A percentile compares a stretch with the other conserved stretches of the same genome.
These are phyloP conservation scores for Chrysochloris asiatica DNA, from an alignment of 2,113 vertebrate genomes.

Conservation along the genomic window DNA sequence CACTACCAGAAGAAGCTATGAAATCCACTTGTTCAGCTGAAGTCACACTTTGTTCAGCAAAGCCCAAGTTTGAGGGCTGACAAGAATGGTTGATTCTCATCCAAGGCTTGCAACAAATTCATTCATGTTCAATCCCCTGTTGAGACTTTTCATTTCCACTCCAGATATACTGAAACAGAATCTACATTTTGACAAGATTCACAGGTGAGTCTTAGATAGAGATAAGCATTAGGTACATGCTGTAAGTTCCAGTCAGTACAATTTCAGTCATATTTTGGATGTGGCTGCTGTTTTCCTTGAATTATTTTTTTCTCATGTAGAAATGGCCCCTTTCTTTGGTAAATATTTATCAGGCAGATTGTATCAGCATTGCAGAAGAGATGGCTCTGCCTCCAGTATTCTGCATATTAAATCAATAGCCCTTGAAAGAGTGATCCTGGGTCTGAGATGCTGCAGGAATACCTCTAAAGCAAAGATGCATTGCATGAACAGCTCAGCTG, in stretches of 20 bases:
- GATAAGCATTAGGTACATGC: too few species aligned
- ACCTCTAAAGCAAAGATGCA: neutral
- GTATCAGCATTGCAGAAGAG: neutral
- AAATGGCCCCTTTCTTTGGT: neutral
- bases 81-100: slow-evolving; percentile 30
- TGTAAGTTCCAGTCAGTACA: neutral
- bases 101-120: slow-evolving; percentile 18
- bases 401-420: neutral
- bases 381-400: neutral
- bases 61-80: slow-evolving; percentile 38
- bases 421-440: neutral
- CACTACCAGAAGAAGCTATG: slow-evolving; percentile 14
- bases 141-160: too few species aligned
- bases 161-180: too few species aligned
- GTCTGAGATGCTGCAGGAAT: slow-evolving; percentile 11
- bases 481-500: too few species aligned
- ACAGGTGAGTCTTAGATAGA: too few species aligned
- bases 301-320: neutral
- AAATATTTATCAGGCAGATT: slow-evolving; percentile 43
- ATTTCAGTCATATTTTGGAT: neutral
- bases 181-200: too few species aligned
- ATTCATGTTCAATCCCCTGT: too few species aligned
- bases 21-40: slow-evolving; percentile 59
- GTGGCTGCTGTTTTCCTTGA: neutral
- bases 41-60: slow-evolving; percentile 61